phyloP scores from a whole-genome alignment of 1,140 invertebrate species.

The Psix sp. region DNA sequence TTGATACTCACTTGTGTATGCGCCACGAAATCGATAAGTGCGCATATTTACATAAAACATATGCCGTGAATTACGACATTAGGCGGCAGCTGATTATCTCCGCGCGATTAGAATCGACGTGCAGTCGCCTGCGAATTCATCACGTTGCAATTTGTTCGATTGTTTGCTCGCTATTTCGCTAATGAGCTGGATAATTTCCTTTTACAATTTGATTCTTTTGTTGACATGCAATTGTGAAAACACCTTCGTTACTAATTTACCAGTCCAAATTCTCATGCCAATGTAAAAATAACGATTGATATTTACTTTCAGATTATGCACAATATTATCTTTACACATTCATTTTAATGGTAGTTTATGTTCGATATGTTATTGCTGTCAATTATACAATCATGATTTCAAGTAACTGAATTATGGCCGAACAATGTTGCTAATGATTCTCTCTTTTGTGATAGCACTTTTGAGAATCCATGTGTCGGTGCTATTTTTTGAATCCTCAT shows the following conservation, averaged over 20 bases:
- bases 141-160: conserved; percentile 37
- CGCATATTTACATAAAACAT: conserved; percentile 56
- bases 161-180: conserved; percentile 18
- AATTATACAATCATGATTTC: too few species aligned
- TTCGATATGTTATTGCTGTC: too few species aligned
- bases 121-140: conserved; percentile 20
- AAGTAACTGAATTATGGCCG: too few species aligned
- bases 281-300: too few species aligned
- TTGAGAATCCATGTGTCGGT: background rate
- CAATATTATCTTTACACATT: too few species aligned
- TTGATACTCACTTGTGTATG: conserved; percentile 39
- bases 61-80: conserved; percentile 47
- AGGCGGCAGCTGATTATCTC: conserved; percentile 23
- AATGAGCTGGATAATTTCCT: conserved; percentile 15
- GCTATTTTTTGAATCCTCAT: conserved; percentile 38
- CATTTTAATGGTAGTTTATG: too few species aligned
- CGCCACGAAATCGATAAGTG: conserved; percentile 54
- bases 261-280: too few species aligned
- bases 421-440: too few species aligned
- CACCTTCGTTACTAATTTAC: too few species aligned
- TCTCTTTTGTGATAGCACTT: too few species aligned
- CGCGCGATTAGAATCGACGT: conserved; percentile 16
- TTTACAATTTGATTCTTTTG: conserved; percentile 9
- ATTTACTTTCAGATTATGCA: too few species aligned
- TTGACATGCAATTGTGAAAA: too few species aligned